Evolutionary conservation across 2,888 invertebrate genomes (phyloP).

Genomic region (Papilio demoleus): DNA sequence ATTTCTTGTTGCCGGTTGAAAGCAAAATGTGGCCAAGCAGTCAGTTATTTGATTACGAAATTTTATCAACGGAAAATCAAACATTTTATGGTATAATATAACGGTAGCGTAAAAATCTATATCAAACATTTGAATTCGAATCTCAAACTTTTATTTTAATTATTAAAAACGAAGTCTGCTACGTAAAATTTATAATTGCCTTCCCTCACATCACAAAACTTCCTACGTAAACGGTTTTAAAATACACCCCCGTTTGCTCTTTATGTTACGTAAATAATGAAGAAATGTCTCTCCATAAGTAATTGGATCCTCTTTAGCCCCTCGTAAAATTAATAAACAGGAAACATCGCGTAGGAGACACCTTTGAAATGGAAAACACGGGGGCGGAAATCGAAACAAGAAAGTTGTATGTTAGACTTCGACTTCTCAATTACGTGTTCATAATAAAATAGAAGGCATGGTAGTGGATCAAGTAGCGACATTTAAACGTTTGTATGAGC

Average conservation of each 20-base stretch:
- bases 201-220: background rate
- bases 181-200: constrained; percentile 8
- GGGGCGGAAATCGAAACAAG: constrained; percentile 13
- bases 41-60: background rate
- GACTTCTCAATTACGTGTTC: constrained; percentile 17
- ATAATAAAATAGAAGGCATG: no score
- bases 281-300: constrained; percentile 7
- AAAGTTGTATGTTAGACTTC: constrained; percentile 22
- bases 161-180: background rate
- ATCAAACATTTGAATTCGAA: background rate
- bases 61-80: no score
- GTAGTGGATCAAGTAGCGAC: no score
- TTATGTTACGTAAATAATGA: constrained; percentile 9
- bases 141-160: background rate
- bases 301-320: constrained; percentile 17
- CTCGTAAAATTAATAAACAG: constrained; percentile 20
- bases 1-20: no score
- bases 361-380: constrained; percentile 28
- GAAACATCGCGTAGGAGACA: background rate
- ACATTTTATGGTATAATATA: no score
- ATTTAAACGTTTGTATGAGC: no score
- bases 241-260: constrained; percentile 28
- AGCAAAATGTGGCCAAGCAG: no score
- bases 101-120: no score
- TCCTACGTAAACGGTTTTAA: constrained; percentile 25